Evolutionary conservation across 37 sponge, comb jelly and placozoan species (phyloP).

Genomic region (Oscarella lobularis): DNA sequence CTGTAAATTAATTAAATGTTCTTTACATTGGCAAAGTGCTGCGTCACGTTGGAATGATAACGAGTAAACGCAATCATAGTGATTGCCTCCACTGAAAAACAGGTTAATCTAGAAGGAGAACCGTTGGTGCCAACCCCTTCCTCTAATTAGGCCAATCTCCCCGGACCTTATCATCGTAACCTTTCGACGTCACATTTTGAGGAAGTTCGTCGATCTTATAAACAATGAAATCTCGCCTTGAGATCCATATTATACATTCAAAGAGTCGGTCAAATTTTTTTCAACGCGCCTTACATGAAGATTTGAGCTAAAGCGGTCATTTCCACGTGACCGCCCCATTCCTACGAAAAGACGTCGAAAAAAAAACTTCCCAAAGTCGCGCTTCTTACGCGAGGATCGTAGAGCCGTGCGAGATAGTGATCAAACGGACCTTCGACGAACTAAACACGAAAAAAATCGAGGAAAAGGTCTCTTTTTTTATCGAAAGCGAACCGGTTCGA

Average conservation of each 20-base stretch:
- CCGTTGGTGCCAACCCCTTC: too few relatives aligned
- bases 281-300: neutral
- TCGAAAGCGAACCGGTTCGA: neutral
- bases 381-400: neutral
- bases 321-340: neutral
- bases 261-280: neutral
- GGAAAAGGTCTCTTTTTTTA: neutral
- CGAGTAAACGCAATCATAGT: neutral
- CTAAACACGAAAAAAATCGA: neutral
- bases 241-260: neutral
- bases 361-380: neutral
- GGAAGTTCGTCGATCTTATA: neutral
- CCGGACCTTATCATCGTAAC: neutral
- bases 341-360: neutral
- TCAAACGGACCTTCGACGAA: slow-evolving; percentile 4
- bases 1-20: too few relatives aligned
- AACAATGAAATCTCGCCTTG: neutral
- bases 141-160: neutral
- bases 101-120: neutral
- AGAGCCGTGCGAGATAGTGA: neutral
- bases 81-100: neutral
- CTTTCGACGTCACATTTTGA: neutral
- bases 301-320: neutral
- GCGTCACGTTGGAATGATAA: neutral
- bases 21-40: slow-evolving; percentile 1